A percentile compares a stretch with the other conserved stretches of the same genome.
phyloP scores from a whole-genome alignment of 2,797 vertebrate species.

The Fundulus diaphanus region DNA sequence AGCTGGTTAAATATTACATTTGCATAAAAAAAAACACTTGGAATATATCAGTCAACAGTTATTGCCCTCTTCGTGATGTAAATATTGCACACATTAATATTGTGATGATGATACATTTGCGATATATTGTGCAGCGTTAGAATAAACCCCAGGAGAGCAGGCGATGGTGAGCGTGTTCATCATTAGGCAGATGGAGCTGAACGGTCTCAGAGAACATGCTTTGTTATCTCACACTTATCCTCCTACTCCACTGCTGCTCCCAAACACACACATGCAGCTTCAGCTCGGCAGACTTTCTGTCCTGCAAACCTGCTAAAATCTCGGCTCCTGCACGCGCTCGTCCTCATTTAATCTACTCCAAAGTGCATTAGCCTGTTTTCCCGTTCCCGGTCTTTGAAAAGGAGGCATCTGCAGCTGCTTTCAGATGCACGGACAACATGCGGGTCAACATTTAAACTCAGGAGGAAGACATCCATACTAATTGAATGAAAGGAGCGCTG shows the following conservation, averaged over 20 bases:
- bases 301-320: slow-evolving; percentile 2
- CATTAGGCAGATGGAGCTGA: slow-evolving; percentile 47
- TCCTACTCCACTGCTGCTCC: slow-evolving; percentile 62
- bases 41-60: background rate
- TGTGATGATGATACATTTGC: background rate
- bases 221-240: slow-evolving; percentile 43
- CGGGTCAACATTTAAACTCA: background rate
- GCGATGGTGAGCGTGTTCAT: slow-evolving; percentile 16
- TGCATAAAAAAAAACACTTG: background rate
- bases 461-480: background rate
- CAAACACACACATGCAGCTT: background rate
- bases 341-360: background rate
- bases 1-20: too few species aligned
- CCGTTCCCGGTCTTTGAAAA: background rate
- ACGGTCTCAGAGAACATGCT: slow-evolving; percentile 54
- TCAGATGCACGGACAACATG: background rate
- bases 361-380: background rate
- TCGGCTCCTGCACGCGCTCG: background rate
- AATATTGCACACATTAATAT: background rate
- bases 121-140: background rate
- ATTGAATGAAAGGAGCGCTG: background rate
- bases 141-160: background rate
- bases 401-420: background rate
- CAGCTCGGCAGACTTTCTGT: background rate
- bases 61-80: background rate